Percentiles rank a stretch among this genome's conserved stretches.
These are phyloP conservation scores for Megalopta genalis DNA, from an alignment of 1,140 invertebrate species.

Conservation along the genomic window DNA sequence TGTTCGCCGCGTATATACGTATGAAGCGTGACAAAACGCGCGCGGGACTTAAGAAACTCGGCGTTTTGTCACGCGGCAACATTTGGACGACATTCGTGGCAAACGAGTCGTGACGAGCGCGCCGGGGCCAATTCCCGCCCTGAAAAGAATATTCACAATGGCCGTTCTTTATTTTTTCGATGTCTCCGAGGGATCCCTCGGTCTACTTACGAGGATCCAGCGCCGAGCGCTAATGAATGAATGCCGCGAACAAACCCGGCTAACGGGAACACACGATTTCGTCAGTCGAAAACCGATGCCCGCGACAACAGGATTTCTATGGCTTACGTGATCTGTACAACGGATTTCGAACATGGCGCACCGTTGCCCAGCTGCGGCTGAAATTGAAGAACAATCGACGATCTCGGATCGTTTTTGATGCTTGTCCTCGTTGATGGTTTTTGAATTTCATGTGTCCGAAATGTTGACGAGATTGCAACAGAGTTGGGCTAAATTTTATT, in stretches of 20 bases:
- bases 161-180: conserved; percentile 51
- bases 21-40: conserved; percentile 56
- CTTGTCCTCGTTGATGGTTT: no score
- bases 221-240: conserved; percentile 49
- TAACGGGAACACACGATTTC: conserved; percentile 42
- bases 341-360: no score
- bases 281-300: background rate
- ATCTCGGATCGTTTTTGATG: no score
- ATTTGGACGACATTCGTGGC: conserved; percentile 63
- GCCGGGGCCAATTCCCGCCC: conserved; percentile 40
- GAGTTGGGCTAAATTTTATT: no score
- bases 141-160: conserved; percentile 62
- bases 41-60: conserved; percentile 46
- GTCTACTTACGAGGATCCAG: conserved; percentile 44
- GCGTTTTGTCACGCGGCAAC: conserved; percentile 62
- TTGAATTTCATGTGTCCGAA: no score
- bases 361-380: no score
- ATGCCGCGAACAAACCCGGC: conserved; percentile 19
- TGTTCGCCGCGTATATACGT: background rate
- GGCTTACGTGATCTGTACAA: no score
- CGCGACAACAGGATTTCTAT: no score
- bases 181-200: conserved; percentile 7
- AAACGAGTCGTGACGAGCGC: conserved; percentile 62
- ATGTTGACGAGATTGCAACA: no score
- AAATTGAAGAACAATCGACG: no score